Evolutionary conservation across 2,113 vertebrate genomes (phyloP).

Genomic region (Cinclus mexicanus): DNA sequence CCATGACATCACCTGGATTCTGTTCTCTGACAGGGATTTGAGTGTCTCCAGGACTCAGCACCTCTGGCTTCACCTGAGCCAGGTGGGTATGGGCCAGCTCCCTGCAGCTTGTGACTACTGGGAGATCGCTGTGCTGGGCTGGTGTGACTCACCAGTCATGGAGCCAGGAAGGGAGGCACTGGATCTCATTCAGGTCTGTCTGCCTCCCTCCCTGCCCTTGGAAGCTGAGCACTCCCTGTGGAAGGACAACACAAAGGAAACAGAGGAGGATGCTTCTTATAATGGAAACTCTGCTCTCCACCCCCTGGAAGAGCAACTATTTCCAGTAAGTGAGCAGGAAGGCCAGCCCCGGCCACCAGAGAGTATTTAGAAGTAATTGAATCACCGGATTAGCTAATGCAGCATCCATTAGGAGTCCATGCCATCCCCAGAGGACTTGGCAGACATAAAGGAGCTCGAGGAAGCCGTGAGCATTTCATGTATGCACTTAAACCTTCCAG

Average conservation of each 20-base stretch:
- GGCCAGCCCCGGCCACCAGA: conserved; percentile 71
- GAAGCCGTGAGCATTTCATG: conserved; percentile 35
- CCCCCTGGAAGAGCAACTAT: conserved; percentile 68
- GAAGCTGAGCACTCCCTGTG: background rate
- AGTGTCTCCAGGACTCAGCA: background rate
- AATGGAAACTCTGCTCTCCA: conserved; percentile 31
- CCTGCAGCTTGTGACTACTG: background rate
- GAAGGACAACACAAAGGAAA: background rate
- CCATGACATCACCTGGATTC: background rate
- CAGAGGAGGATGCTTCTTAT: background rate
- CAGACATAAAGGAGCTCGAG: conserved; percentile 36
- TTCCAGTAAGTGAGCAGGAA: conserved; percentile 76
- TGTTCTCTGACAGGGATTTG: background rate
- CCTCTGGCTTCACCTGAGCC: background rate
- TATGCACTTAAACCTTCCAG: conserved; percentile 25
- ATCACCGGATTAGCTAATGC: conserved; percentile 84
- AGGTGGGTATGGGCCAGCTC: accelerated
- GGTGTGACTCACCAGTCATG: background rate
- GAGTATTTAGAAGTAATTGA: conserved; percentile 81
- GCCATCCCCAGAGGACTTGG: conserved; percentile 63
- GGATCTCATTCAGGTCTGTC: background rate
- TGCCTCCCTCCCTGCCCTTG: background rate
- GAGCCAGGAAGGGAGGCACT: background rate
- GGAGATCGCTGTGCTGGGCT: background rate
- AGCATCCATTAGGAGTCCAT: conserved; percentile 78